These are phyloP conservation scores for Mesoclemmys tuberculata DNA, from an alignment of 2,113 vertebrate genomes.

Conservation along the genomic window DNA sequence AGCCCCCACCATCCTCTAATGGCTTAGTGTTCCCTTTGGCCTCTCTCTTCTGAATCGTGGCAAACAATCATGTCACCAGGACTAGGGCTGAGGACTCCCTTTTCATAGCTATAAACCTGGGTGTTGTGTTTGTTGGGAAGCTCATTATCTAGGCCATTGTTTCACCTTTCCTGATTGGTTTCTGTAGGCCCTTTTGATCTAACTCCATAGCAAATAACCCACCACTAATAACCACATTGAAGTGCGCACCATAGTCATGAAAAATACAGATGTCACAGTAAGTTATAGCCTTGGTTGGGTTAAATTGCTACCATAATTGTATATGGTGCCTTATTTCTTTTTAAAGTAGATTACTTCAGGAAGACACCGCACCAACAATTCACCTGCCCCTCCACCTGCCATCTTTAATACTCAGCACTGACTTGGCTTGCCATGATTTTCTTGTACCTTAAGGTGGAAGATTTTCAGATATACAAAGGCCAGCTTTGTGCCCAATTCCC, in stretches of 20 bases:
- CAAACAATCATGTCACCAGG: too few relatives aligned
- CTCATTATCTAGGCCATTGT: neutral
- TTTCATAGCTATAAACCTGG: neutral
- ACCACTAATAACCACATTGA: neutral
- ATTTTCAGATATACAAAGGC: neutral
- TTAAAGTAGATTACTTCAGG: neutral
- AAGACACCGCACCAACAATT: neutral
- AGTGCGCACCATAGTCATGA: neutral
- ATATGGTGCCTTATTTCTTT: neutral
- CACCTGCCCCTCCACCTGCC: too few relatives aligned
- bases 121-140: neutral
- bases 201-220: neutral
- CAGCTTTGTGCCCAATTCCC: neutral
- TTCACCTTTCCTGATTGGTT: neutral
- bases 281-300: neutral
- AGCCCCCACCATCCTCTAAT: too few relatives aligned
- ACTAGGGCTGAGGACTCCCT: neutral
- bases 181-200: neutral
- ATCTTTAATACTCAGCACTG: neutral
- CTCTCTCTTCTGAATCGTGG: too few relatives aligned
- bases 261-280: too few relatives aligned
- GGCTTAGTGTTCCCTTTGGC: too few relatives aligned
- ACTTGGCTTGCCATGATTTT: neutral
- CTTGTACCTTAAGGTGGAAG: neutral
- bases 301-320: neutral